phyloP scores from a whole-genome alignment of 2,888 invertebrate species.

The Osmoderma eremita region DNA sequence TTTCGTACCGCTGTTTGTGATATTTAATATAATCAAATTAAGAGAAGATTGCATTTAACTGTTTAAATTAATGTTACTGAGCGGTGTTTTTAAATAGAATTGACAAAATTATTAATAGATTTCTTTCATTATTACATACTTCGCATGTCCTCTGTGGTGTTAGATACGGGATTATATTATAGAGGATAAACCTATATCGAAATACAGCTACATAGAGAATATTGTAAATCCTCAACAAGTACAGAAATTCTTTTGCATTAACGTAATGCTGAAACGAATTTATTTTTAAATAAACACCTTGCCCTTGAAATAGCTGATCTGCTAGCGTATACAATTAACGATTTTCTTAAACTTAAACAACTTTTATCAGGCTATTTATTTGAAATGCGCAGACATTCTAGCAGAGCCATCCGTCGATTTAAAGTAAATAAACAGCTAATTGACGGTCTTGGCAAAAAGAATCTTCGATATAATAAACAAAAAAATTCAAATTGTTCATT shows the following conservation, averaged over 20 bases:
- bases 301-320: conserved; percentile 8
- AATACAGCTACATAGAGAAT: too few relatives aligned
- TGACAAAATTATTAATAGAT: neutral
- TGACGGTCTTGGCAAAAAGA: conserved; percentile 12
- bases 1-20: conserved; percentile 1
- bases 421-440: conserved; percentile 15
- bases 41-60: neutral
- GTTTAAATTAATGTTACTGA: too few relatives aligned
- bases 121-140: too few relatives aligned
- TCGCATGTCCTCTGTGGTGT: too few relatives aligned
- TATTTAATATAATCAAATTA: too few relatives aligned
- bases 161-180: too few relatives aligned
- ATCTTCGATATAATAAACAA: conserved; percentile 28
- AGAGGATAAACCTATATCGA: too few relatives aligned
- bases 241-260: too few relatives aligned
- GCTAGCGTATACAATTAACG: too few relatives aligned
- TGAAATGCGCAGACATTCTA: neutral
- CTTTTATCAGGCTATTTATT: conserved; percentile 12
- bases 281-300: neutral
- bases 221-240: too few relatives aligned
- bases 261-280: too few relatives aligned
- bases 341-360: conserved; percentile 14
- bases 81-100: neutral
- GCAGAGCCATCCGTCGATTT: conserved; percentile 23
- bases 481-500: conserved; percentile 2